Base-by-base conservation (phyloP, 2,888 invertebrate species). In the Thera britannica region DNA sequence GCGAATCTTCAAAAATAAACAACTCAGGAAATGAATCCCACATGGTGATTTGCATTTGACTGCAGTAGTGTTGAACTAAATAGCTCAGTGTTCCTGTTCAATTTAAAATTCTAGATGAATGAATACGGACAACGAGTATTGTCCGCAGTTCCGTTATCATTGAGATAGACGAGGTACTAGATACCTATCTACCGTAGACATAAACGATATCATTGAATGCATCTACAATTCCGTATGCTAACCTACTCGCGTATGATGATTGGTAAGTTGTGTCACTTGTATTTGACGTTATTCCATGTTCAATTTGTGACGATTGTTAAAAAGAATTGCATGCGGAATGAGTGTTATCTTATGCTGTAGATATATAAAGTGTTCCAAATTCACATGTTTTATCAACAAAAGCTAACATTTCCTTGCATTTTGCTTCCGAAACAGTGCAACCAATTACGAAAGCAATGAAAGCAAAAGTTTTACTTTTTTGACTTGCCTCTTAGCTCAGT, bases 121-220 rank as follows among this genome's bases (percentile, higher is more conserved):
- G 57, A 41, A 35, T 41, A 54, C 36, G 23, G n/a, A 58, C 35
- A 58, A 57, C 35, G 58, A 55, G n/a, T 44, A 12, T 41, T 57
- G 41, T 57, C 56, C 12, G 62, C 23, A 34, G 68, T 69, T 62
- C 46, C 52, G 59, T 66, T 62, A 63, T 66, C 58, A 65, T 62
- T 62, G 49, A 62, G 46, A 62, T 58, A 46, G 35, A 59, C 58
- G n/a, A n/a, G n/a, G n/a, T 46, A 46, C 51, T 8, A 23, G 44
- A 52, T 12, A 51, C 1, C 2, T 51, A 49, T 23, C 23, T 12
- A 51, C 23, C 51, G 51, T 23, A 51, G 12, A 51, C 51, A 34
- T 34, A 52, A 52, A 52, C 34, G 34, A 34, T 23, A 2, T 52
- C 52, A 34, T 52, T 34, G 52, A 52, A 52, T 52, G 34, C 23